These are phyloP conservation scores for Heliconius ismenius DNA, from an alignment of 2,888 invertebrate genomes.

Conservation along the genomic window DNA sequence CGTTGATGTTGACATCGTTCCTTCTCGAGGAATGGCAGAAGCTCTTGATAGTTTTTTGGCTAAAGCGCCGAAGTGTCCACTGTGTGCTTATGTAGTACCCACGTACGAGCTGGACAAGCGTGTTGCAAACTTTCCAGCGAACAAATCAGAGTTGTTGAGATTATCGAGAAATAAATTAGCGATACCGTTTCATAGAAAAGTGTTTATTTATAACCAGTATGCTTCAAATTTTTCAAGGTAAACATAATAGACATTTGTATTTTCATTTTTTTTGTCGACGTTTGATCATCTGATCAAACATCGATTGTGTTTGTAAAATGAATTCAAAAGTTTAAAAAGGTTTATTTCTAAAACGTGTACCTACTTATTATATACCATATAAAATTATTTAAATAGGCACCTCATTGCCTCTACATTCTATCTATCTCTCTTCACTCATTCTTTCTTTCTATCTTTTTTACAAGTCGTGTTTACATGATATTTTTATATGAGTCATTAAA, in stretches of 20 bases:
- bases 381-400: too few relatives aligned
- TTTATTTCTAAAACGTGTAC: too few relatives aligned
- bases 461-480: too few relatives aligned
- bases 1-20: slow-evolving; percentile 94
- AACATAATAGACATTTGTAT: slow-evolving; percentile 50
- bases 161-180: slow-evolving; percentile 90
- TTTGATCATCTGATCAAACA: background rate
- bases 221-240: slow-evolving; percentile 94
- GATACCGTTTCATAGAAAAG: slow-evolving; percentile 94
- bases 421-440: too few relatives aligned
- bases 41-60: slow-evolving; percentile 86
- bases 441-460: too few relatives aligned
- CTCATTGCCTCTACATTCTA: too few relatives aligned
- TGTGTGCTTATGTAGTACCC: slow-evolving; percentile 94
- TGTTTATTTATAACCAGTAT: slow-evolving; percentile 95
- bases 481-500: too few relatives aligned
- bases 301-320: background rate
- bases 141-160: slow-evolving; percentile 89
- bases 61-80: slow-evolving; percentile 79
- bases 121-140: slow-evolving; percentile 88
- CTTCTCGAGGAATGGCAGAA: slow-evolving; percentile 87
- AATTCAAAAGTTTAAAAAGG: background rate
- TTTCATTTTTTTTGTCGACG: background rate
- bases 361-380: too few relatives aligned
- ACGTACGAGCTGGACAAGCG: slow-evolving; percentile 93